phyloP scores from a whole-genome alignment of 2,797 vertebrate species.

The Sebastes reedi region DNA sequence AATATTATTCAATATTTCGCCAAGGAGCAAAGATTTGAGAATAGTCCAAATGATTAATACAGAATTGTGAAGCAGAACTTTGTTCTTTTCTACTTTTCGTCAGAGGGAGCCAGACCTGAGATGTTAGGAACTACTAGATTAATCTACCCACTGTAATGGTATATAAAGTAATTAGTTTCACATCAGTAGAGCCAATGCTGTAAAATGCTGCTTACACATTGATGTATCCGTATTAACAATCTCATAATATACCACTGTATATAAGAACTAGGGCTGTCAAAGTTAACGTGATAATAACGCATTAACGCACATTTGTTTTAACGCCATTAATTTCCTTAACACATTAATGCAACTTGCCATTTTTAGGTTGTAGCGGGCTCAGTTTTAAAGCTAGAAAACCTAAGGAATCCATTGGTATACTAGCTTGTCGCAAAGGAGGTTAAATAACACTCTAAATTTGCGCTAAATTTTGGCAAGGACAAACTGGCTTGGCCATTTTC shows the following conservation, averaged over 20 bases:
- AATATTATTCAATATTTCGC: neutral
- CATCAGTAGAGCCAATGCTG: neutral
- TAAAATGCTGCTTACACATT: neutral
- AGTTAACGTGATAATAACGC: too few species aligned
- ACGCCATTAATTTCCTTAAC: too few species aligned
- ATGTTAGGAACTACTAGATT: neutral
- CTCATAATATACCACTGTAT: neutral
- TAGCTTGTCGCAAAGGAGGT: too few species aligned
- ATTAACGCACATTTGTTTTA: too few species aligned
- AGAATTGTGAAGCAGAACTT: neutral
- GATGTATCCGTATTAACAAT: neutral
- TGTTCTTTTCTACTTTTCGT: neutral
- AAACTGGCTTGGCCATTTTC: too few species aligned
- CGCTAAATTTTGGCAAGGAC: too few species aligned
- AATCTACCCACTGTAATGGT: neutral
- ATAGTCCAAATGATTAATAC: neutral
- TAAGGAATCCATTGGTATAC: too few species aligned
- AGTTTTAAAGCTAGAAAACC: too few species aligned
- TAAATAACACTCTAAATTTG: too few species aligned
- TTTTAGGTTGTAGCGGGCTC: too few species aligned
- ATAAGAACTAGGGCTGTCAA: too few species aligned
- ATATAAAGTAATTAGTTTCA: neutral
- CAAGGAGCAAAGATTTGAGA: neutral
- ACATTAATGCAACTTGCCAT: too few species aligned
- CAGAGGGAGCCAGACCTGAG: neutral